Conservation (phyloP, 2,113 vertebrate genomes). For the Centropristis striata region DNA sequence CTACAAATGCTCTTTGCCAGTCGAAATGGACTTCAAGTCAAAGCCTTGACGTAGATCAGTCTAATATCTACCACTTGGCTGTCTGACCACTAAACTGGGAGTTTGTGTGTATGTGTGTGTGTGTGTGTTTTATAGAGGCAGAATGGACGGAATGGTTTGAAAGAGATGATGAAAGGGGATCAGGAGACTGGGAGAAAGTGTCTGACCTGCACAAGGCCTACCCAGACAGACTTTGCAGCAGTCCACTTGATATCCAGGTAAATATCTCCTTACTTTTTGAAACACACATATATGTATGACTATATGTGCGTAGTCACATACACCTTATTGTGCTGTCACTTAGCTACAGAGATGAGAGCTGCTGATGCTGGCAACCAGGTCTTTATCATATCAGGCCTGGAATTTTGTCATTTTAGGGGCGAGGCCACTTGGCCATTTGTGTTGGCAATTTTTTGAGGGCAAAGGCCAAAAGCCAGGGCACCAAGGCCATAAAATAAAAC, state of each 20-base stretch:
- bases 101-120: conserved; percentile 14
- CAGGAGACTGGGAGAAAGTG: conserved; percentile 94
- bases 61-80: conserved; percentile 26
- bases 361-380: background rate
- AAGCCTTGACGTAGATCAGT: conserved; percentile 24
- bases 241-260: conserved; percentile 96
- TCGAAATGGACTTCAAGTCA: conserved; percentile 32
- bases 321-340: background rate
- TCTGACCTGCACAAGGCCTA: conserved; percentile 88
- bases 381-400: background rate
- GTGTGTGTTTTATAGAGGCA: conserved; percentile 85
- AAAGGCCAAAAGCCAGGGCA: too few species aligned
- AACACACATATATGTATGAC: background rate
- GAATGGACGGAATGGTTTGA: conserved; percentile 97
- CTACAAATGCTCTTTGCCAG: conserved; percentile 36
- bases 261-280: background rate
- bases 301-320: background rate
- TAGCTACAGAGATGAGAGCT: background rate
- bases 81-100: conserved; percentile 35
- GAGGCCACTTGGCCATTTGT: too few species aligned
- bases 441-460: too few species aligned
- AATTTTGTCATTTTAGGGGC: too few species aligned
- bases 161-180: conserved; percentile 87
- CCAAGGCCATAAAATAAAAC: too few species aligned
- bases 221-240: conserved; percentile 90